These are phyloP conservation scores for Drosophila asahinai DNA, from an alignment of 1,140 invertebrate species.

Conservation along the genomic window DNA sequence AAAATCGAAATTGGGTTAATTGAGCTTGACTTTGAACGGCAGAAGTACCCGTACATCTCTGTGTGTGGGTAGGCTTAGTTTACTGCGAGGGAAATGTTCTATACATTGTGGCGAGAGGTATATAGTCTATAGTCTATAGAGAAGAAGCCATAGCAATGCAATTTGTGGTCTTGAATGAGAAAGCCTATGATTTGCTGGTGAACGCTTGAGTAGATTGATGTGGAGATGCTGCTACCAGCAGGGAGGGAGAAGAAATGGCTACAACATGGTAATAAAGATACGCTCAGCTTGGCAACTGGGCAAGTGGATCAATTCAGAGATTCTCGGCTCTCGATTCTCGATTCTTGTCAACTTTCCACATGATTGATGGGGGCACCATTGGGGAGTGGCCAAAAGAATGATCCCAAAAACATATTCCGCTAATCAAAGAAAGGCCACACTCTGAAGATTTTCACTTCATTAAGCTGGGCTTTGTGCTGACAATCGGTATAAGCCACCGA, in stretches of 20 bases:
- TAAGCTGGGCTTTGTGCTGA: conserved; percentile 43
- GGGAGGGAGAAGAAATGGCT: conserved; percentile 1
- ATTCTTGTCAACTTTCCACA: conserved; percentile 32
- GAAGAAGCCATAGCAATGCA: conserved; percentile 57
- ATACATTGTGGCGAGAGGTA: neutral
- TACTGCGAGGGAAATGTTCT: conserved; percentile 12
- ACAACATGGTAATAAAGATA: conserved; percentile 40
- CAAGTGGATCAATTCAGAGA: conserved; percentile 37
- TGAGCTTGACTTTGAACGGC: conserved; percentile 52
- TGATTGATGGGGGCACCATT: conserved; percentile 16
- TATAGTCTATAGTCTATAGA: neutral
- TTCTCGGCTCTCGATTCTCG: conserved; percentile 5
- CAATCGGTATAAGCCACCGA: neutral
- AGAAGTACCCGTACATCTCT: neutral
- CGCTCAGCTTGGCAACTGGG: conserved; percentile 46
- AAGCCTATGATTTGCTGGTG: conserved; percentile 25
- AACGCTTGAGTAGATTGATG: conserved; percentile 38
- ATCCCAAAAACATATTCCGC: conserved; percentile 12
- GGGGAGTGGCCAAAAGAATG: conserved; percentile 9
- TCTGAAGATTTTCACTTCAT: conserved; percentile 60
- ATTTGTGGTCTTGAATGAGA: conserved; percentile 48
- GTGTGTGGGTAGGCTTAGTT: conserved; percentile 40
- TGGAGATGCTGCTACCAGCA: conserved; percentile 15
- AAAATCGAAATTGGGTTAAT: conserved; percentile 73
- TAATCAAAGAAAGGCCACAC: conserved; percentile 31